These are phyloP conservation scores for Zootoca vivipara DNA, from an alignment of 2,113 vertebrate species.

Conservation along the genomic window DNA sequence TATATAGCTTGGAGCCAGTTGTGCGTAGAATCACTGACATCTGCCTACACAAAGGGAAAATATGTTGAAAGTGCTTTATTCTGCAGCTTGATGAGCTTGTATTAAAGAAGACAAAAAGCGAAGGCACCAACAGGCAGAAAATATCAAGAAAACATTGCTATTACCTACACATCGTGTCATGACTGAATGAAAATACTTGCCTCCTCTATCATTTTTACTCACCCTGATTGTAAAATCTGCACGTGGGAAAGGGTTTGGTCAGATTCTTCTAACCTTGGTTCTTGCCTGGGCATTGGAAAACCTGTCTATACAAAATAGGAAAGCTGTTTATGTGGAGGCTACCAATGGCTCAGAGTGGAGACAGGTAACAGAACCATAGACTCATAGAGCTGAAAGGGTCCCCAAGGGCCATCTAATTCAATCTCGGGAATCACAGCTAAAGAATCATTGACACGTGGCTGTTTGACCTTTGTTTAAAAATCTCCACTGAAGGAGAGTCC, in stretches of 20 bases:
- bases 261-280: background rate
- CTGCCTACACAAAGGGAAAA: conserved; percentile 8
- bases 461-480: too few species aligned
- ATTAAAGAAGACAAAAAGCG: conserved; percentile 3
- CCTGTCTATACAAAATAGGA: background rate
- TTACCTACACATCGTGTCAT: conserved; percentile 2
- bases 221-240: background rate
- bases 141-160: conserved; percentile 22
- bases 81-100: conserved; percentile 2
- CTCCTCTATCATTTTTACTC: background rate
- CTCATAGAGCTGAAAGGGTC: too few species aligned
- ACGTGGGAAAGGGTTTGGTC: too few species aligned
- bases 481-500: too few species aligned
- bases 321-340: too few species aligned
- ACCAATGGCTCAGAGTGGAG: too few species aligned
- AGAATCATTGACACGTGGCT: too few species aligned
- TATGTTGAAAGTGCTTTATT: background rate
- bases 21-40: conserved; percentile 18
- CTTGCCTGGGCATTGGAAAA: background rate
- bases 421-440: too few species aligned
- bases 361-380: too few species aligned
- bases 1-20: conserved; percentile 1
- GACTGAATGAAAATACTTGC: too few species aligned
- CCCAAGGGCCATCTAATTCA: too few species aligned
- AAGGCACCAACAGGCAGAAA: conserved; percentile 39